phyloP scores from a whole-genome alignment of 1,140 invertebrate species.

The Bicyclus anynana region DNA sequence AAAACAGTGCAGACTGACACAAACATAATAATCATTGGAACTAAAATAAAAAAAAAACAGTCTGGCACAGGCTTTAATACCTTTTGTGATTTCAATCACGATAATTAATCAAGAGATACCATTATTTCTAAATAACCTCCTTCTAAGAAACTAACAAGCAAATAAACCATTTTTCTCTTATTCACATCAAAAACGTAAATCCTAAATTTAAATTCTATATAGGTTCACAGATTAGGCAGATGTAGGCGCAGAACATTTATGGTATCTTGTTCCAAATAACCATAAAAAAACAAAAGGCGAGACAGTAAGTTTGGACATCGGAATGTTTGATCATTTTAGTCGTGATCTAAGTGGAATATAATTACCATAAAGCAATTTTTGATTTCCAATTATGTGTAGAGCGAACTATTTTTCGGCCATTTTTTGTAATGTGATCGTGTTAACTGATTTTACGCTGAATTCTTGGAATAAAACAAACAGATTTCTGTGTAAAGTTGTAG shows the following conservation, averaged over 20 bases:
- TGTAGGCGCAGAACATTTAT: slow-evolving; percentile 30
- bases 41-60: no score
- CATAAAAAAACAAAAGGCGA: slow-evolving; percentile 23
- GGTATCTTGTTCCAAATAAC: slow-evolving; percentile 13
- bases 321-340: slow-evolving; percentile 31
- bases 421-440: slow-evolving; percentile 31
- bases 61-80: no score
- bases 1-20: no score
- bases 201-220: slow-evolving; percentile 16
- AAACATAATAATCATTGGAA: no score
- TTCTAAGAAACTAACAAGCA: neutral
- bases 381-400: slow-evolving; percentile 29
- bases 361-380: slow-evolving; percentile 40
- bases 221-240: slow-evolving; percentile 8
- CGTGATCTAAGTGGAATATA: slow-evolving; percentile 34
- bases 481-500: neutral
- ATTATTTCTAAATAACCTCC: neutral
- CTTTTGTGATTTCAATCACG: neutral
- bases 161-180: neutral
- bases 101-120: neutral
- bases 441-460: slow-evolving; percentile 31
- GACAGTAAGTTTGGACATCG: slow-evolving; percentile 31
- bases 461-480: slow-evolving; percentile 19
- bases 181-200: slow-evolving; percentile 6
- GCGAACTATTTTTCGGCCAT: slow-evolving; percentile 22